These are phyloP conservation scores for Irena cyanogastra DNA, from an alignment of 2,113 vertebrate species.

Conservation along the genomic window DNA sequence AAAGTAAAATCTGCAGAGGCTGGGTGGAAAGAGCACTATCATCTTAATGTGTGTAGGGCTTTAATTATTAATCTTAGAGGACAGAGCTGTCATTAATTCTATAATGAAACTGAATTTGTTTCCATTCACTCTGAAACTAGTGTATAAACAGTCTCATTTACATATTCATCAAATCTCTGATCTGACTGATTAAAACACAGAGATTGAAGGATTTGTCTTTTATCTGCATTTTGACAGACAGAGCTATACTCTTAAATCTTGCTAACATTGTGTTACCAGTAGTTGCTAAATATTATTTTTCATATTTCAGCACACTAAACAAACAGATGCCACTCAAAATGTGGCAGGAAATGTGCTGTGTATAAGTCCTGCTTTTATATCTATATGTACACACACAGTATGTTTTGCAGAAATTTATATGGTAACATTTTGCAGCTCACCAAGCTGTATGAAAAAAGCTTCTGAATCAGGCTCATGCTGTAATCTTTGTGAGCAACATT, in stretches of 20 bases:
- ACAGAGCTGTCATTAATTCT: conserved; percentile 44
- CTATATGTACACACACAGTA: conserved; percentile 48
- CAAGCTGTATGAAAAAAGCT: conserved; percentile 37
- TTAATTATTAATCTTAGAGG: conserved; percentile 50
- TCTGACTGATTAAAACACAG: conserved; percentile 42
- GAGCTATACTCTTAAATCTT: conserved; percentile 23
- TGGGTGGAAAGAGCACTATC: neutral
- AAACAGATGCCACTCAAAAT: conserved; percentile 55
- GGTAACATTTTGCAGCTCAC: conserved; percentile 50
- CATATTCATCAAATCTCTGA: conserved; percentile 42
- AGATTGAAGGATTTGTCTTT: conserved; percentile 30
- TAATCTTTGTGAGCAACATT: conserved; percentile 42
- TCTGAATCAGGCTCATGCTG: conserved; percentile 32
- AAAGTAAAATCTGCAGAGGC: conserved; percentile 21
- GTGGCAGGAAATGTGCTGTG: conserved; percentile 43
- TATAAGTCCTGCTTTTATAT: conserved; percentile 44
- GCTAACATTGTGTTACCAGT: conserved; percentile 37
- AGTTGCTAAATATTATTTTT: conserved; percentile 53
- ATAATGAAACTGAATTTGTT: conserved; percentile 43
- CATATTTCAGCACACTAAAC: conserved; percentile 36
- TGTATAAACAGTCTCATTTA: conserved; percentile 40
- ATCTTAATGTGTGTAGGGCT: conserved; percentile 17
- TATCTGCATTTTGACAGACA: conserved; percentile 46
- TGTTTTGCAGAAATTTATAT: conserved; percentile 49
- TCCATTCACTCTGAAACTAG: conserved; percentile 33